Conservation (phyloP, 2,797 vertebrate species). For the Pristis pectinata region DNA sequence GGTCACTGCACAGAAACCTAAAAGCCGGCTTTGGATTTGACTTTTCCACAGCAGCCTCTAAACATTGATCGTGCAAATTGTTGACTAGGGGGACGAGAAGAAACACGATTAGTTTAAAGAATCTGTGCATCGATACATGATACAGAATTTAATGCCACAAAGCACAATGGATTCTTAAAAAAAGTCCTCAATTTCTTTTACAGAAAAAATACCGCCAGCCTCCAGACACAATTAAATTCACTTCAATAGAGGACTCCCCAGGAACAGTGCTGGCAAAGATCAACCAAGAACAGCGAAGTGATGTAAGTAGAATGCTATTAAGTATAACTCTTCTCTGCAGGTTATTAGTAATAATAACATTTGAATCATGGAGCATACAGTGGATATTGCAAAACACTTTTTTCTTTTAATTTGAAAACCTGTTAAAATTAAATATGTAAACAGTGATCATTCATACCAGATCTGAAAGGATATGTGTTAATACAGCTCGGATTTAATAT, state of each 20-base stretch:
- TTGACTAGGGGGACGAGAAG: not conserved
- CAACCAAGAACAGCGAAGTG: conserved; percentile 22
- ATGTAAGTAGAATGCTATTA: not conserved
- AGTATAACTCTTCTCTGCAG: not conserved
- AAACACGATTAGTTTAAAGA: not conserved
- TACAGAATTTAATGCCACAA: not conserved
- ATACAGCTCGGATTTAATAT: not conserved
- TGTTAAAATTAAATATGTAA: not conserved
- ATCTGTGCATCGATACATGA: not conserved
- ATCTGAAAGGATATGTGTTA: not conserved
- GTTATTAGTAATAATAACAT: not conserved
- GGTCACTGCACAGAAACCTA: not conserved
- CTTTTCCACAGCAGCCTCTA: not conserved
- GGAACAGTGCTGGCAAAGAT: not conserved
- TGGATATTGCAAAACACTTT: not conserved
- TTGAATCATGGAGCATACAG: too few relatives aligned
- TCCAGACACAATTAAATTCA: conserved; percentile 19
- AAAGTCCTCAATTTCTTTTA: not conserved
- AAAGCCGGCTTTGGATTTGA: not conserved
- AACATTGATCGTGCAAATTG: not conserved
- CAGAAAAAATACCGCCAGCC: conserved; percentile 32
- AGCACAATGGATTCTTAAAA: not conserved
- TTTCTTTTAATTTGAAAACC: not conserved
- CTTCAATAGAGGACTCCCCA: conserved; percentile 15
- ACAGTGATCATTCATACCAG: not conserved